phyloP scores from a whole-genome alignment of 1,140 invertebrate genomes.

The Drosophila trapezifrons region DNA sequence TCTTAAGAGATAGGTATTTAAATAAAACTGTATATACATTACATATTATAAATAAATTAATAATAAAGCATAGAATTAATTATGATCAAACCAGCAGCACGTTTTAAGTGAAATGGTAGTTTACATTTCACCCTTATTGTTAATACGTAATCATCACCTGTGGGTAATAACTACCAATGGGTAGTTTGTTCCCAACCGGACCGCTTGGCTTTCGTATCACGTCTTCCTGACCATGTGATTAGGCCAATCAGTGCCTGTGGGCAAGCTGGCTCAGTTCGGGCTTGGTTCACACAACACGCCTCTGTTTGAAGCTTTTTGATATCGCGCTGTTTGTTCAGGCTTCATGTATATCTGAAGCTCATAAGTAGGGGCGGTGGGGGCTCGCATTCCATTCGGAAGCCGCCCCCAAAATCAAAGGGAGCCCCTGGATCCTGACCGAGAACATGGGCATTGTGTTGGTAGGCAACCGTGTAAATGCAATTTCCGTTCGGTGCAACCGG shows the following conservation, averaged over 20 bases:
- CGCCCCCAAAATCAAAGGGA: conserved; percentile 13
- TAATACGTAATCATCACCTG: not conserved
- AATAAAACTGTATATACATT: not conserved
- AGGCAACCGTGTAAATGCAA: conserved; percentile 75
- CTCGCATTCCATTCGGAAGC: too few species aligned
- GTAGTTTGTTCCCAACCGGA: conserved; percentile 19
- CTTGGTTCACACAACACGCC: not conserved
- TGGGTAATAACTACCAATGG: conserved; percentile 29
- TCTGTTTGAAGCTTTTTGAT: conserved; percentile 15
- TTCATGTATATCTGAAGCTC: conserved; percentile 18
- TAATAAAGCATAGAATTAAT: too few species aligned
- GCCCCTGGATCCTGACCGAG: not conserved
- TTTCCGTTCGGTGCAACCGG: conserved; percentile 74
- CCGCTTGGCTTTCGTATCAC: conserved; percentile 39
- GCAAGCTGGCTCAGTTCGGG: conserved; percentile 25
- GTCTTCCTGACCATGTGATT: conserved; percentile 61
- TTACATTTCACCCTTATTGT: not conserved
- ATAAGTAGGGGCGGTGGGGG: conserved; percentile 15
- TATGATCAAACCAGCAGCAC: not conserved
- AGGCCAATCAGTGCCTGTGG: conserved; percentile 57
- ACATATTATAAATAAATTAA: not conserved
- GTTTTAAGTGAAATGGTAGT: not conserved
- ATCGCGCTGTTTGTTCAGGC: conserved; percentile 21
- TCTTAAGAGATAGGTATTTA: not conserved
- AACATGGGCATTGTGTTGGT: conserved; percentile 17